Evolutionary conservation across 2,888 invertebrate species (phyloP), one percentile per base, ranked within the genome.

Genomic region (Meliscaeva auricollis): DNA sequence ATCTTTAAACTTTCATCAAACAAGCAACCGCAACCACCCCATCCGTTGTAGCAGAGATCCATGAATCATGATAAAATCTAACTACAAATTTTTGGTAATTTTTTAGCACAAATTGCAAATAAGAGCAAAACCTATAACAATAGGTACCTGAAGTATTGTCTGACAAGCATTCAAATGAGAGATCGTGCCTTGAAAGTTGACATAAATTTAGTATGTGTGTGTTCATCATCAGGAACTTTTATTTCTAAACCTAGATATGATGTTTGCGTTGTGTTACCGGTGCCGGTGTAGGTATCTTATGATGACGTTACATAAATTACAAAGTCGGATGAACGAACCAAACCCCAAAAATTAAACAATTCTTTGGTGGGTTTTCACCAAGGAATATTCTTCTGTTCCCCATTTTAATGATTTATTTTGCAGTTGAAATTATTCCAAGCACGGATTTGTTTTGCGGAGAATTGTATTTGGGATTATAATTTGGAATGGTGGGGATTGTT

Each of bases 351-450:
- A 66, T 66, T 50, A 22, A 58, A 66, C 32, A 32, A 50, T 66
- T 50, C 38, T 13, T 38, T 35, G 7, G 17, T 26, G 26, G 2
- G 26, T 26, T 20, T 20, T 20, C 38, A 38, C 20, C 3, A 6
- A 58, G 38, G 58, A 58, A 20, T 46, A 66, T 48, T 48, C 13
- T 56, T 46, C 32, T 64, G 41, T 75, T 75, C 80, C 80, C 80
- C 60, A 38, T 69, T 75, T 75, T 56, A 64, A 81, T 75, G 70
- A 81, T 75, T 75, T 75, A 75, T 70, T 62, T 70, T 48, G n/a
- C 64, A 75, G 22, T 41, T 70, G 38, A 22, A 75, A 75, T 70
- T 81, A 81, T 81, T 81, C 80, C 52, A 70, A 50, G 70, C 80
- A 81, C 80, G 80, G 46, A 50, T 75, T 70, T 35, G n/a, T 30